Evolutionary conservation across 2,797 vertebrate genomes (phyloP).

Genomic region (Pseudochromis fuscus): DNA sequence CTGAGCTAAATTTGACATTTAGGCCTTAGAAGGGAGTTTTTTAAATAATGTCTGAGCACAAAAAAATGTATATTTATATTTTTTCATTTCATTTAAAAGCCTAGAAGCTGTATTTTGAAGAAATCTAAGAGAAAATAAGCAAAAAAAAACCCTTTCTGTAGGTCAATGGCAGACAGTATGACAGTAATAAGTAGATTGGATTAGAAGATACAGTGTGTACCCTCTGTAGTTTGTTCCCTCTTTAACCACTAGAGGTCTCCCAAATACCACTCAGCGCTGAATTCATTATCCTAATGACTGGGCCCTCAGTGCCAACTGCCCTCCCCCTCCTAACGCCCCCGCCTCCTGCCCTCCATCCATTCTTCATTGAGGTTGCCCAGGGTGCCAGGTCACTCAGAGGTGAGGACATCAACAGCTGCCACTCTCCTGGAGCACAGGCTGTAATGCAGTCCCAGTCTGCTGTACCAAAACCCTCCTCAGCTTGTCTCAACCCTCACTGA

Average conservation of each 20-base stretch:
- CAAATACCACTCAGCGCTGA: constrained; percentile 53
- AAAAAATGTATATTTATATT: no score
- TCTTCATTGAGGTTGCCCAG: constrained; percentile 73
- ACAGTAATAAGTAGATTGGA: not conserved
- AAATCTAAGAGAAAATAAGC: not conserved
- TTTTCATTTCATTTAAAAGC: not conserved
- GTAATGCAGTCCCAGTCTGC: constrained; percentile 52
- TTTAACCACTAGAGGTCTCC: constrained; percentile 78
- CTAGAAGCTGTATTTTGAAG: not conserved
- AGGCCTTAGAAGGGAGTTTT: no score
- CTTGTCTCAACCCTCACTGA: constrained; percentile 25
- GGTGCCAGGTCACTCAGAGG: constrained; percentile 78
- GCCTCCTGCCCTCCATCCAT: constrained; percentile 71
- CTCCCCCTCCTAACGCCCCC: constrained; percentile 50
- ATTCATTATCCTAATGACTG: constrained; percentile 71
- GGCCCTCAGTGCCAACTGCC: constrained; percentile 54
- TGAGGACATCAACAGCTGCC: constrained; percentile 75
- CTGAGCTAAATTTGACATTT: no score
- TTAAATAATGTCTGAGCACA: no score
- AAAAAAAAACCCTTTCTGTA: not conserved
- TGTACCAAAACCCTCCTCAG: constrained; percentile 28
- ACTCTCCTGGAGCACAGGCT: constrained; percentile 67
- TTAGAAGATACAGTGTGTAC: not conserved
- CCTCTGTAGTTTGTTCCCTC: not conserved
- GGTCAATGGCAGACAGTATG: not conserved